These are phyloP conservation scores for Mythimna loreyi DNA, from an alignment of 2,888 invertebrate species.

Conservation along the genomic window DNA sequence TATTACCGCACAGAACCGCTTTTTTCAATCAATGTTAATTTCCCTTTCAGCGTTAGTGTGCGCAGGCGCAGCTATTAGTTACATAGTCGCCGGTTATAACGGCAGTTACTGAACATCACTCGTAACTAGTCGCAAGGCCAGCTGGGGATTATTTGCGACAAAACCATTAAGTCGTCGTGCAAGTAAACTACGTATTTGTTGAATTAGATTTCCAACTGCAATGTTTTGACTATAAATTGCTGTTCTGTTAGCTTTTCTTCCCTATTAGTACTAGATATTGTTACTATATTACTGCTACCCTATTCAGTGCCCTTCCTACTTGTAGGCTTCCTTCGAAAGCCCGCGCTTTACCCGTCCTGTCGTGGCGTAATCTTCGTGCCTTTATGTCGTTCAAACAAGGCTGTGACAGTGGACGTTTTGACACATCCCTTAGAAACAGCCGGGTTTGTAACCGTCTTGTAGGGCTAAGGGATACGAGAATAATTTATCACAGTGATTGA, in stretches of 20 bases:
- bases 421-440: constrained; percentile 19
- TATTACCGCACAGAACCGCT: constrained; percentile 30
- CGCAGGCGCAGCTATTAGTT: constrained; percentile 39
- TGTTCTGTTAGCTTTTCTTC: background rate
- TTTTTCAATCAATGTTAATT: constrained; percentile 52
- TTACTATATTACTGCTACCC: no score
- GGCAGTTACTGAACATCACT: constrained; percentile 41
- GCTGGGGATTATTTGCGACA: constrained; percentile 40
- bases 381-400: constrained; percentile 20
- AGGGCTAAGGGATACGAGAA: constrained; percentile 15
- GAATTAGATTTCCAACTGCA: constrained; percentile 38
- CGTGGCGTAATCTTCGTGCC: no score
- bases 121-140: constrained; percentile 59
- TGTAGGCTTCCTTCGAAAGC: no score
- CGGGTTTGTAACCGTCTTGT: constrained; percentile 26
- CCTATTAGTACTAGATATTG: no score
- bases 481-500: constrained; percentile 45
- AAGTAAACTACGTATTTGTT: constrained; percentile 24
- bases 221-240: constrained; percentile 26
- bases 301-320: no score
- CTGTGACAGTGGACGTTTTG: constrained; percentile 13
- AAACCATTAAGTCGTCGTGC: constrained; percentile 37
- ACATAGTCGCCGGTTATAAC: constrained; percentile 49
- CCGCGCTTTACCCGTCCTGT: no score
- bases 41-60: constrained; percentile 56